These are phyloP conservation scores for Dysmachus trigonus DNA, from an alignment of 2,888 invertebrate genomes.

Conservation along the genomic window DNA sequence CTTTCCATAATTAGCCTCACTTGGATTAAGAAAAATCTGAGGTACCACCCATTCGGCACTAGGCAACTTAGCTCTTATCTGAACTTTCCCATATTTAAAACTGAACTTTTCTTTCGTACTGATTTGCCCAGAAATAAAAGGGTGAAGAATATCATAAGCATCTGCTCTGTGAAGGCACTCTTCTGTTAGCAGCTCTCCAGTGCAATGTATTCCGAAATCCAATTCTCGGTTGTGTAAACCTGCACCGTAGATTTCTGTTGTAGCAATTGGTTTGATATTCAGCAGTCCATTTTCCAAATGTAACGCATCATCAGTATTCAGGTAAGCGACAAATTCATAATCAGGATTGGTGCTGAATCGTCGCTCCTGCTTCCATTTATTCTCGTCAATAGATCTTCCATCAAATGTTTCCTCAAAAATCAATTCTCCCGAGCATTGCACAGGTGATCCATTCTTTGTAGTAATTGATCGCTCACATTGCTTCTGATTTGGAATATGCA, in stretches of 20 bases:
- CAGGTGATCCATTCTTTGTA: slow-evolving; percentile 39
- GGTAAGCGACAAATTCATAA: slow-evolving; percentile 57
- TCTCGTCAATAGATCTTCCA: slow-evolving; percentile 49
- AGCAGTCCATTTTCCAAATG: slow-evolving; percentile 46
- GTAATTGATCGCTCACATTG: neutral
- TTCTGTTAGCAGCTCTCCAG: slow-evolving; percentile 57
- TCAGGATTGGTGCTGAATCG: slow-evolving; percentile 58
- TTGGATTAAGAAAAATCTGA: slow-evolving; percentile 74
- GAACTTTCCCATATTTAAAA: slow-evolving; percentile 75
- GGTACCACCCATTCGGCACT: slow-evolving; percentile 80
- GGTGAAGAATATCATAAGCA: slow-evolving; percentile 69
- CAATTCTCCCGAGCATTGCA: slow-evolving; percentile 55
- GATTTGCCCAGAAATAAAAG: slow-evolving; percentile 72
- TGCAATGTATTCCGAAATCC: neutral
- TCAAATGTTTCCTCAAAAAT: slow-evolving; percentile 60
- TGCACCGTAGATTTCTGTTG: slow-evolving; percentile 43
- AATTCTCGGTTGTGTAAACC: too few species aligned
- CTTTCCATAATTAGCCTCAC: slow-evolving; percentile 70
- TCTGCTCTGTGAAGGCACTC: slow-evolving; percentile 55
- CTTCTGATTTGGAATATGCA: neutral
- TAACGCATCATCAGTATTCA: neutral
- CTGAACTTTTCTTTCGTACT: slow-evolving; percentile 70
- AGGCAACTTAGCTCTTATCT: slow-evolving; percentile 77
- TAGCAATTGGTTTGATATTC: neutral
- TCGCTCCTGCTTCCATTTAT: slow-evolving; percentile 58